A percentile compares a stretch with the other conserved stretches of the same genome.
Evolutionary conservation across 2,888 invertebrate genomes (phyloP).

Genomic region (Lasioglossum oenotherae): DNA sequence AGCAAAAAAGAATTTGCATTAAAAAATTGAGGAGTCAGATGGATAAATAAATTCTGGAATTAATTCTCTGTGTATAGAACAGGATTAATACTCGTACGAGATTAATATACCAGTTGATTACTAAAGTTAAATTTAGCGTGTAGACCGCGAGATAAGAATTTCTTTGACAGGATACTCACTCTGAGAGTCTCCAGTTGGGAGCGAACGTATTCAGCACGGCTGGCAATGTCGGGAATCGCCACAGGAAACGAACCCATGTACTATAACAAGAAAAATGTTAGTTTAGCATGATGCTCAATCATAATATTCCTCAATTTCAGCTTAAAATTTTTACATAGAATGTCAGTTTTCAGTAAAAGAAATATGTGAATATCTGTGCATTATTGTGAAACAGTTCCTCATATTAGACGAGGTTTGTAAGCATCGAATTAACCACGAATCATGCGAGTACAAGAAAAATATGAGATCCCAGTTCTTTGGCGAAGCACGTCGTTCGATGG

Average conservation of each 20-base stretch:
- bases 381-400: neutral
- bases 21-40: too few species aligned
- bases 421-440: neutral
- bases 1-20: too few species aligned
- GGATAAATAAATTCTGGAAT: too few species aligned
- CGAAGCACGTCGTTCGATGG: slow-evolving; percentile 68
- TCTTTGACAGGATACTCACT: slow-evolving; percentile 83
- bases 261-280: slow-evolving; percentile 85
- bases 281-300: slow-evolving; percentile 9
- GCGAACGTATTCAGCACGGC: slow-evolving; percentile 88
- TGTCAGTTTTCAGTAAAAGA: too few species aligned
- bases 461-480: slow-evolving; percentile 55
- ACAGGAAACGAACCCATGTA: slow-evolving; percentile 93
- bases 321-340: too few species aligned
- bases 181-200: slow-evolving; percentile 87
- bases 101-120: too few species aligned
- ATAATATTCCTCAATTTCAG: neutral
- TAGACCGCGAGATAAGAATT: neutral
- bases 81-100: too few species aligned
- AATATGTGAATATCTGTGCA: too few species aligned
- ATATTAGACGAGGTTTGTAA: neutral
- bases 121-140: neutral
- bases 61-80: too few species aligned
- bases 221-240: slow-evolving; percentile 88
- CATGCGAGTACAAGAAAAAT: slow-evolving; percentile 20